phyloP scores from a whole-genome alignment of 2,888 invertebrate genomes.

The Dusona sp. region DNA sequence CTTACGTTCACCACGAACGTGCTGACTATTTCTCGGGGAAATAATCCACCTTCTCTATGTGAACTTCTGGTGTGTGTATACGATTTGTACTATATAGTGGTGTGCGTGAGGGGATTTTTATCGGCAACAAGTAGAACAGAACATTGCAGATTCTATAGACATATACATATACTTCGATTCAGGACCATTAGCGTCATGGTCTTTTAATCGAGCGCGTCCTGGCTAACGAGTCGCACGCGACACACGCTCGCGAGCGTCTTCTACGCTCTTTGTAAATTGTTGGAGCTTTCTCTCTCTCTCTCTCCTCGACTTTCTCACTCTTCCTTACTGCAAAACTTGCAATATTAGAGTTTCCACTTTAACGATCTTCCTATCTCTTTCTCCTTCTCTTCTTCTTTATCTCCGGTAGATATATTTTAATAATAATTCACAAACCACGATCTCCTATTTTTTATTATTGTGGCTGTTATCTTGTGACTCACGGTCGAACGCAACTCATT shows the following conservation, averaged over 20 bases:
- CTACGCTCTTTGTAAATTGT: constrained; percentile 62
- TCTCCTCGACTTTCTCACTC: too few species aligned
- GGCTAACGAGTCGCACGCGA: constrained; percentile 83
- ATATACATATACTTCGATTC: constrained; percentile 68
- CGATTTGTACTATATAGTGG: neutral
- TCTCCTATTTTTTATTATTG: constrained; percentile 45
- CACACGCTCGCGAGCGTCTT: constrained; percentile 60
- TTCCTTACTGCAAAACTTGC: neutral
- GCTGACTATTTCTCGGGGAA: constrained; percentile 46
- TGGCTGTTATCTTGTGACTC: constrained; percentile 44
- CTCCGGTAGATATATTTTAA: constrained; percentile 50
- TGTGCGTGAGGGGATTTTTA: constrained; percentile 1
- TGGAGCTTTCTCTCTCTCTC: constrained; percentile 26
- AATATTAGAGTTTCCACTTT: neutral
- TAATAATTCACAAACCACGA: constrained; percentile 58
- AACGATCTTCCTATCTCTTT: constrained; percentile 4
- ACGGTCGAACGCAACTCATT: constrained; percentile 45
- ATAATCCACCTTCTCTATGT: constrained; percentile 57
- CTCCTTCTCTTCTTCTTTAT: constrained; percentile 13
- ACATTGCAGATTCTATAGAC: constrained; percentile 10
- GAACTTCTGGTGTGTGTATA: neutral
- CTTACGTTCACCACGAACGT: constrained; percentile 58
- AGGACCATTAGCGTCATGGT: constrained; percentile 79
- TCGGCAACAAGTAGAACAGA: constrained; percentile 43
- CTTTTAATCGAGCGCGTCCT: constrained; percentile 66